These are phyloP conservation scores for Nothoprocta perdicaria DNA, from an alignment of 2,113 vertebrate species.

Conservation along the genomic window DNA sequence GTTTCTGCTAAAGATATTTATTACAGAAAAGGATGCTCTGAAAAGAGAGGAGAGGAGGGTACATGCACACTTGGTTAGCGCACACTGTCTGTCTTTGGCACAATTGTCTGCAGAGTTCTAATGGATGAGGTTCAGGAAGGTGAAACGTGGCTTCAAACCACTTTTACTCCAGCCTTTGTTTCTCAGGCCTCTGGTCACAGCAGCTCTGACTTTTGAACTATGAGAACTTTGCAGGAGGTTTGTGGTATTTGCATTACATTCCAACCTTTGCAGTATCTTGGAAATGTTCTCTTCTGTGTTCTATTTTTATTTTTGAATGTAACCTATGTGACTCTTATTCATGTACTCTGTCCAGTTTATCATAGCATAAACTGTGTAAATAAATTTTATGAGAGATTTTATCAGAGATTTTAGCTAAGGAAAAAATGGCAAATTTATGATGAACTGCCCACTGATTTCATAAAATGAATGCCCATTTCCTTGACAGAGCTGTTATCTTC, in stretches of 20 bases:
- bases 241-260: background rate
- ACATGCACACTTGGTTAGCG: background rate
- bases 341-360: background rate
- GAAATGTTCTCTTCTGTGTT: background rate
- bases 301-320: background rate
- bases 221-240: background rate
- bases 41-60: background rate
- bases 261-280: background rate
- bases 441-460: background rate
- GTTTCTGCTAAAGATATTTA: background rate
- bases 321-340: background rate
- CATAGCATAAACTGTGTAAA: background rate
- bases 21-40: background rate
- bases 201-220: rapidly evolving
- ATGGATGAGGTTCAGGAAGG: background rate
- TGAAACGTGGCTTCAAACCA: background rate
- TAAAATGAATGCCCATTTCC: background rate
- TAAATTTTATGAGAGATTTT: background rate
- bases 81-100: background rate
- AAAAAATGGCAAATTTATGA: background rate
- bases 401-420: background rate
- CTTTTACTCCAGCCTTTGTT: background rate
- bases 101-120: background rate
- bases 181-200: background rate
- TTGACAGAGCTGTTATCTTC: background rate